Conservation (phyloP, 2,797 vertebrate species). For the Takifugu rubripes region DNA sequence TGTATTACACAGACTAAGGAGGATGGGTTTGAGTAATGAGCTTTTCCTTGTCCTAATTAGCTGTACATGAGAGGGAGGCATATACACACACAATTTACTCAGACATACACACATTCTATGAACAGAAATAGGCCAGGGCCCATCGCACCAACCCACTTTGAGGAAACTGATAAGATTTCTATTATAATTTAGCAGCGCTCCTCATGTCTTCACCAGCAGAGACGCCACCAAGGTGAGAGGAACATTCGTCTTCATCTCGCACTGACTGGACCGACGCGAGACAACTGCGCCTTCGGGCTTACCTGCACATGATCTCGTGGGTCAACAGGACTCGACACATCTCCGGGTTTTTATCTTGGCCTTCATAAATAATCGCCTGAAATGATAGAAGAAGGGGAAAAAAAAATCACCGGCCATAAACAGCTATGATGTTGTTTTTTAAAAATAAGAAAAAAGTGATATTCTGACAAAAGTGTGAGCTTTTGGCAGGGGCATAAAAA, state of each 20-base stretch:
- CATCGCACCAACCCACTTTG: constrained; percentile 78
- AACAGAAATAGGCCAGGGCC: constrained; percentile 76
- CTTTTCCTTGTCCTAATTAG: constrained; percentile 82
- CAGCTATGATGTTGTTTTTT: constrained; percentile 26
- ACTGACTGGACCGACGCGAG: neutral
- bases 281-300: constrained; percentile 32
- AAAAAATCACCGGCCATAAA: constrained; percentile 12
- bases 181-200: constrained; percentile 73
- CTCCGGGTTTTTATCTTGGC: constrained; percentile 97
- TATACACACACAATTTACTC: constrained; percentile 38
- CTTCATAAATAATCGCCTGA: constrained; percentile 93
- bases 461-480: constrained; percentile 17
- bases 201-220: constrained; percentile 34
- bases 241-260: constrained; percentile 25
- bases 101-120: constrained; percentile 42
- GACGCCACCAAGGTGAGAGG: constrained; percentile 26
- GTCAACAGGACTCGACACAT: constrained; percentile 96
- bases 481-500: constrained; percentile 30
- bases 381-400: constrained; percentile 27
- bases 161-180: constrained; percentile 75
- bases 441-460: neutral
- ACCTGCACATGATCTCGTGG: constrained; percentile 99
- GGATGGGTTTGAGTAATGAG: constrained; percentile 82
- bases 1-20: constrained; percentile 78
- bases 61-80: constrained; percentile 71